Base-by-base conservation (phyloP, 2,797 vertebrate species). In the Orientallactaga sibirica region DNA sequence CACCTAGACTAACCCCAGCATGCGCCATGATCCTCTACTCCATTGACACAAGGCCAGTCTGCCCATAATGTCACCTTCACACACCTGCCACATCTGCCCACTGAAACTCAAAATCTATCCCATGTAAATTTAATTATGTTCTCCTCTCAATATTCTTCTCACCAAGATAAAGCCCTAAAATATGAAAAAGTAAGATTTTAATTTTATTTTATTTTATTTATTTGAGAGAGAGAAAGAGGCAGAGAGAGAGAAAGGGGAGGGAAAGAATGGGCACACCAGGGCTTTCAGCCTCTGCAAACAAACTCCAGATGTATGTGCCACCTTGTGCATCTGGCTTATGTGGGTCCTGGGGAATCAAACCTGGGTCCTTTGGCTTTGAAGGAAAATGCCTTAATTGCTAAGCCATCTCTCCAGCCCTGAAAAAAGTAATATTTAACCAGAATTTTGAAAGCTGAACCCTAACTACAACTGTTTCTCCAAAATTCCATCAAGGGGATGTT, bases 401-500 rank as follows among this genome's bases (percentile, higher is more conserved):
- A 37, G 33, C 33, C 33, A 37, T 37, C 33, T 37, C 2, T 37
- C 33, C 33, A 37, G 33, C 33, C 33, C 33, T 16, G 55, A 3
- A 88, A 67, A 91, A 90, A 61, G 52, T 33, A 83, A 94, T 15
- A 68, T 29, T 88, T 24, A 93, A 89, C 11, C 66, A 92, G 61
- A 94, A 78, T 41, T 94, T 91, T 67, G 7, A 92, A 91, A 20
- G 14, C 52, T 70, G 10, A 90, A 27, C 4, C n/a, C 33, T 83
- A 67, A 41, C 33, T 48, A 71, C 4, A 48, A 70, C 2, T 67
- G 29, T 74, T 82, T 79, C 61, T n/a, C 14, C 33, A 79, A 37
- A 68, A 89, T 86, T 22, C 48, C 25, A 67, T 67, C 15, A 84
- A 84, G 25, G 20, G 7, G 48, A 74, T 43, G 48, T 48, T 43